These are phyloP conservation scores for Lemur catta DNA, from an alignment of 2,797 vertebrate species.

Conservation along the genomic window DNA sequence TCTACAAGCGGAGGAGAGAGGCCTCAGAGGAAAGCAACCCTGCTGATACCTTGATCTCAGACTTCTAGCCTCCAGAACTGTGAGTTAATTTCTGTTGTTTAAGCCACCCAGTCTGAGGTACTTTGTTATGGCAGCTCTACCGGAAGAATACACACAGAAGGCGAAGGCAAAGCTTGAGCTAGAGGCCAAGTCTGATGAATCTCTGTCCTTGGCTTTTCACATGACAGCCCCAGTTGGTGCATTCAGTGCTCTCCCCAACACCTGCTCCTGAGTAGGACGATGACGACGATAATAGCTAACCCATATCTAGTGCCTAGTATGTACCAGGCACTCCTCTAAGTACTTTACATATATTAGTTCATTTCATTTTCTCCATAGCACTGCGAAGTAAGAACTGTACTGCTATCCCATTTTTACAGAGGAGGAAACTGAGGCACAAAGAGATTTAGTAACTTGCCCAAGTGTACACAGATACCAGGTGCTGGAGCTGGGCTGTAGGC, in stretches of 20 bases:
- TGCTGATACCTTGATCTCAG: background rate
- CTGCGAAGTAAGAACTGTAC: background rate
- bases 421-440: slow-evolving; percentile 21
- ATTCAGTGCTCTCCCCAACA: background rate
- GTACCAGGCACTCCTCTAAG: background rate
- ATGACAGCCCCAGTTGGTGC: background rate
- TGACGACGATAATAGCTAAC: background rate
- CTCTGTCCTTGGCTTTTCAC: background rate
- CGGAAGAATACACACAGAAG: background rate
- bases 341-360: background rate
- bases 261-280: background rate
- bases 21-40: background rate
- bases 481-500: background rate
- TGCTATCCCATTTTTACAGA: background rate
- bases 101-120: background rate
- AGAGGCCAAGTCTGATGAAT: background rate
- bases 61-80: background rate
- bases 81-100: background rate
- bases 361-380: background rate
- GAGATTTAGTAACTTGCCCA: background rate
- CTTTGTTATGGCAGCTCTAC: background rate
- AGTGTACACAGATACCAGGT: background rate
- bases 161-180: background rate
- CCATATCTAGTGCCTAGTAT: background rate
- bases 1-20: background rate